Evolutionary conservation across 1,140 invertebrate genomes (phyloP).

Genomic region (Drosophila subobscura): DNA sequence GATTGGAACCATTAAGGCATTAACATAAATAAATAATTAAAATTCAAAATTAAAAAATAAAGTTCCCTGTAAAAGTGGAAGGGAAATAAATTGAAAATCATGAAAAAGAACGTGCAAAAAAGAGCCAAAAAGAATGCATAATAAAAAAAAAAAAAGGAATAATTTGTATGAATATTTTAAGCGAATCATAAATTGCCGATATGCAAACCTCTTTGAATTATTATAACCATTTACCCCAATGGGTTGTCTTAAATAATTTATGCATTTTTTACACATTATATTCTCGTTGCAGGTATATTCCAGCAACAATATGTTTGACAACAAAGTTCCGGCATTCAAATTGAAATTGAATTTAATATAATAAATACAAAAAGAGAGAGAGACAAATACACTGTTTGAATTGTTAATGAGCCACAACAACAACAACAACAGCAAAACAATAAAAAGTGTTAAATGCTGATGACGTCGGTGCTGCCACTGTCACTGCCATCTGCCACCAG

Average conservation of each 20-base stretch:
- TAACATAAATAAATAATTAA: constrained; percentile 68
- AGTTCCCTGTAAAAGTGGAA: constrained; percentile 12
- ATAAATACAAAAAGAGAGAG: constrained; percentile 46
- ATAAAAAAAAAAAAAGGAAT: constrained; percentile 4
- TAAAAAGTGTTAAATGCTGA: constrained; percentile 68
- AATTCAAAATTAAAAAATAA: constrained; percentile 45
- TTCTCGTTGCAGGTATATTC: constrained; percentile 55
- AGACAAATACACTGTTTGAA: constrained; percentile 55
- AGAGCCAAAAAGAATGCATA: constrained; percentile 10
- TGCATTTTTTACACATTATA: constrained; percentile 43
- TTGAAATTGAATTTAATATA: constrained; percentile 62
- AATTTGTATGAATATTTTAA: constrained; percentile 65
- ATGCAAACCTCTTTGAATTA: constrained; percentile 44
- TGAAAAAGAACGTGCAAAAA: constrained; percentile 9
- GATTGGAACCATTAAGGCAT: constrained; percentile 61
- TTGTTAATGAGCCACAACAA: constrained; percentile 66
- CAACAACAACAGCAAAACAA: no score
- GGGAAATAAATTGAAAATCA: constrained; percentile 11
- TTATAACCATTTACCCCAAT: constrained; percentile 66
- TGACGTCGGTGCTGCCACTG: constrained; percentile 35
- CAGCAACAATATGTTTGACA: constrained; percentile 74
- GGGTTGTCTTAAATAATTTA: constrained; percentile 64
- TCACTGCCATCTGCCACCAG: background rate
- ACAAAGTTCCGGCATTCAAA: constrained; percentile 65
- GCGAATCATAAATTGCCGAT: constrained; percentile 68